Conservation (phyloP, 2,888 invertebrate species). For the Carabus problematicus region DNA sequence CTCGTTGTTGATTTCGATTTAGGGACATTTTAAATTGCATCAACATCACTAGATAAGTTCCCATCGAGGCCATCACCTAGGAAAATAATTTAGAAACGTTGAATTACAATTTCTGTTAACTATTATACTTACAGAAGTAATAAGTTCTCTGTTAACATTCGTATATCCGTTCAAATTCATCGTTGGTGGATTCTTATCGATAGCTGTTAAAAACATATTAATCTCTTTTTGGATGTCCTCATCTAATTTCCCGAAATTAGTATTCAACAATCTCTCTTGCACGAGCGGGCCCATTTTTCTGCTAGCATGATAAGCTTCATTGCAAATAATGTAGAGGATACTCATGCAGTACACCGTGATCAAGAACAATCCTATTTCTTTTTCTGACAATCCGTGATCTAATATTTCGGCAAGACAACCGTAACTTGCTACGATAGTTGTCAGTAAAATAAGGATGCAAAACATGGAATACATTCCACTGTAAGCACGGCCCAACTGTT, state of each 20-base stretch:
- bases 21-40: slow-evolving; percentile 76
- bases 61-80: slow-evolving; percentile 75
- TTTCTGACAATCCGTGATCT: slow-evolving; percentile 74
- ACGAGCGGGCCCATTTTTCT: slow-evolving; percentile 61
- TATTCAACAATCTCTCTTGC: slow-evolving; percentile 70
- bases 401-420: slow-evolving; percentile 75
- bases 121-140: slow-evolving; percentile 67
- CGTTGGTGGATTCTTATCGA: slow-evolving; percentile 76
- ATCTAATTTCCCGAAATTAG: slow-evolving; percentile 72
- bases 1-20: slow-evolving; percentile 63
- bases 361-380: slow-evolving; percentile 74
- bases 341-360: slow-evolving; percentile 76
- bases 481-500: slow-evolving; percentile 76
- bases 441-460: slow-evolving; percentile 75
- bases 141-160: slow-evolving; percentile 72
- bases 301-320: slow-evolving; percentile 74
- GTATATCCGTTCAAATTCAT: slow-evolving; percentile 80
- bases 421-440: slow-evolving; percentile 75
- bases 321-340: slow-evolving; percentile 74
- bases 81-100: slow-evolving; percentile 47
- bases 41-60: slow-evolving; percentile 74
- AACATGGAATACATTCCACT: slow-evolving; percentile 81
- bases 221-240: slow-evolving; percentile 72
- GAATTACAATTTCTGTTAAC: neutral
- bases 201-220: slow-evolving; percentile 76